Evolutionary conservation across 1,140 invertebrate species (phyloP), one percentile per base, ranked within the genome.

Genomic region (Diorhabda elongata): DNA sequence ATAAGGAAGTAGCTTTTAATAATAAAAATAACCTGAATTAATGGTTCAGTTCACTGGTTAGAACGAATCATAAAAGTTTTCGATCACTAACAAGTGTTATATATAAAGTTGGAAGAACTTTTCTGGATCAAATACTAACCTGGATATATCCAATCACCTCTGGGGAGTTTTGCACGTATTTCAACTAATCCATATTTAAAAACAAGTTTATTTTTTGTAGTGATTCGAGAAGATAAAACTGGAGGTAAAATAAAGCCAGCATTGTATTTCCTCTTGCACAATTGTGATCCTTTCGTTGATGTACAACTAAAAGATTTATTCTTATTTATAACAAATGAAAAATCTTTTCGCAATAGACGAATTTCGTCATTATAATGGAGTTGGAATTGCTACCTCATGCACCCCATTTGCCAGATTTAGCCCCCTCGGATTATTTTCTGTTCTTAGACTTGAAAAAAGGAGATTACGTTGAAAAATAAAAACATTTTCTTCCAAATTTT

Each of bases 91-190:
- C 26, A 26, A 26, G 26, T 26, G 26, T 26, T 26, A 26, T 26
- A 26, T 26, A 26, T 26, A 26, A 26, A 26, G 26, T 26, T 26
- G 26, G 26, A 26, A 26, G 1, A 26, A 26, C 1, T 26, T 26
- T 26, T 26, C 26, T 26, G 1, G 26, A 26, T 26, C 1, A 26
- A 26, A 26, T 26, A 26, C 26, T 1, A 26, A 90, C 90, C 87
- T 79, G 92, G 91, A 85, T 90, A 90, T 3, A 93, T 72, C 92
- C 92, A 94, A 79, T 91, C 89, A 57, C 92, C 92, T 72, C 83
- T 81, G 0, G 92, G 91, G 74, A 93, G 79, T 78, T 91, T 92
- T 0, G 91, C 91, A 8, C 85, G 82, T 4, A 93, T 84, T 78
- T 93, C 91, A n/a, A 94, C 84, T 75, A 84, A 85, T 7, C 92